Evolutionary conservation across 1,140 invertebrate genomes (phyloP).

Genomic region (Liolophura sinensis): DNA sequence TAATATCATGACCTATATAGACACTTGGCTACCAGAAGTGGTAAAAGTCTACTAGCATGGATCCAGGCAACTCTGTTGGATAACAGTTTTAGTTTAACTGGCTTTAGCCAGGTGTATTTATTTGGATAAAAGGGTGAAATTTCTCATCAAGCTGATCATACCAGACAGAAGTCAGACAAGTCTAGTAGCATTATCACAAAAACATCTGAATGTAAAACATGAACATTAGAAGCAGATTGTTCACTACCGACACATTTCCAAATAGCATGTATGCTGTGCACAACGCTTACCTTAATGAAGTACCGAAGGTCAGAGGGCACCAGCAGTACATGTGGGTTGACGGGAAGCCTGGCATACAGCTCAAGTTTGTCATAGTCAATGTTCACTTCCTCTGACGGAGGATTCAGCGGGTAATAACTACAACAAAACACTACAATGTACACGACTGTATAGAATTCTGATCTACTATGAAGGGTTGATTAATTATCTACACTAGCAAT

Average conservation of each 20-base stretch:
- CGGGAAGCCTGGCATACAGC: conserved; percentile 50
- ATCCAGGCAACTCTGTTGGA: too few species aligned
- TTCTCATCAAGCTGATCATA: neutral
- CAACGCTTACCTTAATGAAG: conserved; percentile 72
- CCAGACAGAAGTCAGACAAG: neutral
- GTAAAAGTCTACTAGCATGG: too few species aligned
- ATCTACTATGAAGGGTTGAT: conserved; percentile 73
- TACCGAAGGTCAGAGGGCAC: conserved; percentile 81
- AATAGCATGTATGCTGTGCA: too few species aligned
- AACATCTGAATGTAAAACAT: too few species aligned
- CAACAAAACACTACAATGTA: conserved; percentile 10
- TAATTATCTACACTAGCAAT: conserved; percentile 65
- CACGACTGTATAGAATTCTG: conserved; percentile 2
- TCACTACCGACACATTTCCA: too few species aligned
- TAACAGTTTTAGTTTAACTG: too few species aligned
- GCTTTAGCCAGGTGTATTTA: too few species aligned
- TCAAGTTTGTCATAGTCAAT: conserved; percentile 74
- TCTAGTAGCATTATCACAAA: too few species aligned
- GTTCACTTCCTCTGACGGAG: conserved; percentile 69
- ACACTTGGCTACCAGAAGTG: too few species aligned
- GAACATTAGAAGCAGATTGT: too few species aligned
- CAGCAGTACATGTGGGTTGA: conserved; percentile 79
- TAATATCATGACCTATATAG: too few species aligned
- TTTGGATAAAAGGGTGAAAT: too few species aligned
- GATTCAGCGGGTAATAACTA: conserved; percentile 79